These are phyloP conservation scores for Tautogolabrus adspersus DNA, from an alignment of 2,113 vertebrate species.

Conservation along the genomic window DNA sequence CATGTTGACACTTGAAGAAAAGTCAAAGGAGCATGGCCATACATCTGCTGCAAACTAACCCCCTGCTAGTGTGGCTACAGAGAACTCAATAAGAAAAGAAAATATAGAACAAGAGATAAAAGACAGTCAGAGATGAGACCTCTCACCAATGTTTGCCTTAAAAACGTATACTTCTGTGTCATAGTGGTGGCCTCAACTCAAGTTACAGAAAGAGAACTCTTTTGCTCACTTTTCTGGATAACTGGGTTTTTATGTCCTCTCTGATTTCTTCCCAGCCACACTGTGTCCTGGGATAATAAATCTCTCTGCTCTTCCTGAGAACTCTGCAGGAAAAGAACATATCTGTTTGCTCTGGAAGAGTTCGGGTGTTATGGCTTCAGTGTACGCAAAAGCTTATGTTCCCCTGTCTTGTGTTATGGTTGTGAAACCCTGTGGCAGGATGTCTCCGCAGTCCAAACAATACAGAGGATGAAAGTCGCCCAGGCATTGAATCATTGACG, in stretches of 20 bases:
- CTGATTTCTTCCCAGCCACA: not conserved
- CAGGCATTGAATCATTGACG: not conserved
- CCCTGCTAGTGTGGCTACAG: not conserved
- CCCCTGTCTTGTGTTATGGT: not conserved
- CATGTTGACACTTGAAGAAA: too few species aligned
- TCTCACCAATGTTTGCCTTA: not conserved
- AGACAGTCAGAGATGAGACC: not conserved
- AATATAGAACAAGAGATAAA: not conserved
- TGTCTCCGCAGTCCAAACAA: not conserved
- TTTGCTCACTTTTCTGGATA: not conserved
- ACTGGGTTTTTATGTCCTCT: not conserved
- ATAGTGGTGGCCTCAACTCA: not conserved
- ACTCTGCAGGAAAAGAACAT: not conserved
- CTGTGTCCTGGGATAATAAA: not conserved
- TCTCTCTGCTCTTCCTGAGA: not conserved
- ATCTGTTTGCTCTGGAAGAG: not conserved
- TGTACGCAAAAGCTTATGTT: not conserved
- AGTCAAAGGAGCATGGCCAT: too few species aligned
- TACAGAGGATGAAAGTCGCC: not conserved
- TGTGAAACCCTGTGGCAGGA: not conserved
- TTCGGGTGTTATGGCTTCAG: not conserved
- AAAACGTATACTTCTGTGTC: not conserved
- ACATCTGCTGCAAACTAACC: too few species aligned
- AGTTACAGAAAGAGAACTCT: not conserved
- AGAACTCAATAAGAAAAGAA: not conserved